phyloP scores from a whole-genome alignment of 2,113 vertebrate genomes.

The Hipposideros armiger region DNA sequence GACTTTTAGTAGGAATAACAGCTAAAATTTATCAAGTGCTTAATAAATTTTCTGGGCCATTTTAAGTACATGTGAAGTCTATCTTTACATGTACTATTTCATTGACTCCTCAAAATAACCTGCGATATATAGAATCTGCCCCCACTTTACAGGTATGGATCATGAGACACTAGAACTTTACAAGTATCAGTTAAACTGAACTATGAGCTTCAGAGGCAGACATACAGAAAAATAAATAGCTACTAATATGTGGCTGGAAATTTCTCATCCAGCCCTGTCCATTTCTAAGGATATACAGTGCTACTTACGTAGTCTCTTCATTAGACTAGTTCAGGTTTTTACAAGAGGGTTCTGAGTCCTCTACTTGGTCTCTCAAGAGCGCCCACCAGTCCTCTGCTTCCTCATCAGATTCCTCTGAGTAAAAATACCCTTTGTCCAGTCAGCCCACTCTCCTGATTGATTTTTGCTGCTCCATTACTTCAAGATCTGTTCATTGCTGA shows the following conservation, averaged over 20 bases:
- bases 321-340: neutral
- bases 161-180: neutral
- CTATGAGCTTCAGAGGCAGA: neutral
- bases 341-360: neutral
- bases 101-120: neutral
- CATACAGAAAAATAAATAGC: neutral
- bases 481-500: neutral
- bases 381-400: neutral
- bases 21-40: neutral
- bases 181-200: neutral
- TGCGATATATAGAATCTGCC: neutral
- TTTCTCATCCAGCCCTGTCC: neutral
- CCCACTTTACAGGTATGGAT: neutral
- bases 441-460: neutral
- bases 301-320: neutral
- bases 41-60: neutral
- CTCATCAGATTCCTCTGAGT: neutral
- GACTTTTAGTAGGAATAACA: neutral
- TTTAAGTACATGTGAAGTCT: neutral
- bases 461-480: neutral
- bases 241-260: neutral
- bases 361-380: neutral
- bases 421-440: neutral
- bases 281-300: neutral
- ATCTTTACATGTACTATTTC: neutral